phyloP scores from a whole-genome alignment of 2,113 vertebrate genomes.

The Osmerus eperlanus region DNA sequence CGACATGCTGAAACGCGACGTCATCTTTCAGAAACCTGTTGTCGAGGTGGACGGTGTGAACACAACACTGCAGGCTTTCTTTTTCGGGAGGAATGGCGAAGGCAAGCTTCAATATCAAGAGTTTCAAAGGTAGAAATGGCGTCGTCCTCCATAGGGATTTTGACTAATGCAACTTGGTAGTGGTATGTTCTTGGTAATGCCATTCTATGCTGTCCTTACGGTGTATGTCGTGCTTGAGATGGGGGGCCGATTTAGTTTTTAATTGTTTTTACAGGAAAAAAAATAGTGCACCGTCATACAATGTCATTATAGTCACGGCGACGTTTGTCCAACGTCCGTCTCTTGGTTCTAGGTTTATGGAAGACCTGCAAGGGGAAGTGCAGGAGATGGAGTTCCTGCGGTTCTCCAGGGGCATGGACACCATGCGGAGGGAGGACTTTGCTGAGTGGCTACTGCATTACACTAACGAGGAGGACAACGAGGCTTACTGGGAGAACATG shows the following conservation, averaged over 20 bases:
- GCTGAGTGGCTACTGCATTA: conserved; percentile 94
- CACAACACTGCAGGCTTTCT: conserved; percentile 86
- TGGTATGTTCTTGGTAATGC: too few species aligned
- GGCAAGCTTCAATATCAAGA: conserved; percentile 85
- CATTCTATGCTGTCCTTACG: too few species aligned
- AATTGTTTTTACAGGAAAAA: too few species aligned
- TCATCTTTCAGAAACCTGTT: conserved; percentile 35
- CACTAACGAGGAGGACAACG: conserved; percentile 93
- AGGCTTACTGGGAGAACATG: conserved; percentile 91
- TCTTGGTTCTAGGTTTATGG: conserved; percentile 85
- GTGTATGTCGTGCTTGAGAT: too few species aligned
- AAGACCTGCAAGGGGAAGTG: conserved; percentile 90
- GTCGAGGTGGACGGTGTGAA: conserved; percentile 63
- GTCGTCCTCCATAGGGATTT: not conserved
- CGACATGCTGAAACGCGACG: not conserved
- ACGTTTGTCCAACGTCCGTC: not conserved
- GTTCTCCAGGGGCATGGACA: conserved; percentile 92
- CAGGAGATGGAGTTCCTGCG: conserved; percentile 97
- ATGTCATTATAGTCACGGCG: not conserved
- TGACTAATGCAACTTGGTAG: not conserved
- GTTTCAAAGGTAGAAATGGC: conserved; percentile 79
- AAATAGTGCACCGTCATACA: not conserved
- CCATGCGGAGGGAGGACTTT: conserved; percentile 96
- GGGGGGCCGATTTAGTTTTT: too few species aligned
- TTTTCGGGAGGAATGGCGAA: conserved; percentile 87